Base-by-base conservation (phyloP, 2,797 vertebrate genomes). In the Crocodylus rhombifer region DNA sequence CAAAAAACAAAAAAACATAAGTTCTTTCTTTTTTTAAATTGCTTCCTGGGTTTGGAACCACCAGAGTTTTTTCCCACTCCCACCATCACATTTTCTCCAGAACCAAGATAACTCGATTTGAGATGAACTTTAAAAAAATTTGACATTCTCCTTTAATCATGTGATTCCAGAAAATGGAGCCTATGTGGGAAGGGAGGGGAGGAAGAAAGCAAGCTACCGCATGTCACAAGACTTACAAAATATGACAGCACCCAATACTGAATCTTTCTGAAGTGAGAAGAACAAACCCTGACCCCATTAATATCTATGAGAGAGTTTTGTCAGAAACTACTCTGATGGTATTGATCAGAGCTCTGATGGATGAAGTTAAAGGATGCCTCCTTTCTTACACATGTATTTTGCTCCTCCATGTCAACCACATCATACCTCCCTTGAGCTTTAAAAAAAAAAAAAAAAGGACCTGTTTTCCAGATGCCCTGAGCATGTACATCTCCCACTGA, bases 61-160 rank as follows among this genome's bases (percentile, higher is more conserved):
- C 64, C 0, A 16, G 6, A 0, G 64, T 16, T 88, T 78, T 69
- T 3, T 12, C 65, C 25, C 0, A 57, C 63, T 2, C 51, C 69
- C 14, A 60, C 1, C 42, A 51, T 0, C 56, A 60, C 17, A 51
- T 87, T 87, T 58, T 14, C 77, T 67, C 30, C 23, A 42, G 36
- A 14, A 1, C 71, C 5, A 0, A 12, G 0, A 0, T 3, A 0
- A 0, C 2, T 4, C 33, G 65, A 57, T 51, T 51, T 51, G 42
- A 75, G 63, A 51, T 15, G n/a, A 82, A 7, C 21, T 5, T 0
- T 25, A 5, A 0, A 17, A 42, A 17, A 75, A 86, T 15, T 28
- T 1, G 51, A 51, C 74, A 1, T 11, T 62, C 7, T 87, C 14
- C 0, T 81, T 4, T 16, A 2, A 30, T 26, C 61, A 33, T 21